phyloP scores from a whole-genome alignment of 1,140 invertebrate genomes.

The Nephila pilipes region DNA sequence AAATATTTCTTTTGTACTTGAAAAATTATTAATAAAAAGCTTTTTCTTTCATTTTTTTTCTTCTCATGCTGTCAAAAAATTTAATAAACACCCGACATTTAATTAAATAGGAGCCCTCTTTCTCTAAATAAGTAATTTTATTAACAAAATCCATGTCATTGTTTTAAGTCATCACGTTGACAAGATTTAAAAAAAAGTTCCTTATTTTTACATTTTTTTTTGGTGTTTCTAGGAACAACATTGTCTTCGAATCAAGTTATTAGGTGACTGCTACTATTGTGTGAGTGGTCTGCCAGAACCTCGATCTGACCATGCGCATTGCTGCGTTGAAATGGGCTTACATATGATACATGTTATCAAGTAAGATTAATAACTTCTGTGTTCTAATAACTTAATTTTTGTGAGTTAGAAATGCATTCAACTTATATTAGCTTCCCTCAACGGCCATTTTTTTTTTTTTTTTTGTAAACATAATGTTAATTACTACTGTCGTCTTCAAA shows the following conservation, averaged over 20 bases:
- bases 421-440: too few species aligned
- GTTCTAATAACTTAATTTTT: too few species aligned
- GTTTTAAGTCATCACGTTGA: not conserved
- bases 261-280: constrained; percentile 98
- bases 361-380: too few species aligned
- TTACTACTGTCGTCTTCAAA: too few species aligned
- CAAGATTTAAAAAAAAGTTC: not conserved
- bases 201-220: not conserved
- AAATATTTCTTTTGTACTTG: not conserved
- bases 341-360: constrained; percentile 98
- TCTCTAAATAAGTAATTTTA: not conserved
- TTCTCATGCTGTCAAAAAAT: not conserved
- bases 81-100: not conserved
- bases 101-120: not conserved
- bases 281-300: constrained; percentile 92
- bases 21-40: not conserved
- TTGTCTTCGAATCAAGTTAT: constrained; percentile 95
- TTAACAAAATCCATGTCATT: not conserved
- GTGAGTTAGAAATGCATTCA: too few species aligned
- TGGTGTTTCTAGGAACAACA: constrained; percentile 88
- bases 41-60: not conserved
- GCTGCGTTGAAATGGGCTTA: constrained; percentile 97
- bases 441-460: too few species aligned
- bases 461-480: too few species aligned
- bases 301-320: constrained; percentile 93